Evolutionary conservation across 2,888 invertebrate species (phyloP), one percentile per base, ranked within the genome.

Genomic region (Chloromyia formosa): DNA sequence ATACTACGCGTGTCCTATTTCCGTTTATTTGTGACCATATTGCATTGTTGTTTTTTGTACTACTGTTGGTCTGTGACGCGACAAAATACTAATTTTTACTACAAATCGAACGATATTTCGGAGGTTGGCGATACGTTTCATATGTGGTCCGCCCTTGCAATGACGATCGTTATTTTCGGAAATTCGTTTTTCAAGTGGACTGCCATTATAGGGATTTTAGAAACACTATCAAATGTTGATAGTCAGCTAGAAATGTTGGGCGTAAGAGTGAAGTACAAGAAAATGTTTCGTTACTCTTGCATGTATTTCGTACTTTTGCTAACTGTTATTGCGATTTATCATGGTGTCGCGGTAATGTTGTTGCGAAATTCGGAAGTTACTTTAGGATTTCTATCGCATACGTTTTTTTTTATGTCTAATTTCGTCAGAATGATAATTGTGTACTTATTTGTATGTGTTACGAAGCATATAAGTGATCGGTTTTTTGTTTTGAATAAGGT

Each of bases 401-500:
- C 23, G 1, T 60, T 60, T 23, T 23, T 22, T 23, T 23, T 22
- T 1, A 10, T n/a, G 2, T 23, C 20, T 5, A 60, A 14, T 23
- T 22, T 23, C 1, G 5, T 60, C 3, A 22, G 14, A 23, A 22
- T 60, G 60, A 10, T 60, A 2, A 60, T 22, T 23, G 22, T 20
- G 3, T 23, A 23, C 14, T 23, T 60, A 23, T 60, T 60, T 23
- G 14, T 23, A 14, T 60, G 1, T 60, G 20, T 60, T 22, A 60
- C 23, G 9, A 23, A 9, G 12, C 10, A 10, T 7, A 60, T 60
- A 23, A 1, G 23, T 12, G 23, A 60, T 22, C 60, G 60, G 4
- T 60, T 60, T 23, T 10, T 10, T 14, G 23, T 60, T 10, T 23
- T 60, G 60, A 60, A 60, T 60, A 60, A 60, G 60, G 60, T 60